phyloP scores from a whole-genome alignment of 2,113 vertebrate genomes.

The Pelusios castaneus region DNA sequence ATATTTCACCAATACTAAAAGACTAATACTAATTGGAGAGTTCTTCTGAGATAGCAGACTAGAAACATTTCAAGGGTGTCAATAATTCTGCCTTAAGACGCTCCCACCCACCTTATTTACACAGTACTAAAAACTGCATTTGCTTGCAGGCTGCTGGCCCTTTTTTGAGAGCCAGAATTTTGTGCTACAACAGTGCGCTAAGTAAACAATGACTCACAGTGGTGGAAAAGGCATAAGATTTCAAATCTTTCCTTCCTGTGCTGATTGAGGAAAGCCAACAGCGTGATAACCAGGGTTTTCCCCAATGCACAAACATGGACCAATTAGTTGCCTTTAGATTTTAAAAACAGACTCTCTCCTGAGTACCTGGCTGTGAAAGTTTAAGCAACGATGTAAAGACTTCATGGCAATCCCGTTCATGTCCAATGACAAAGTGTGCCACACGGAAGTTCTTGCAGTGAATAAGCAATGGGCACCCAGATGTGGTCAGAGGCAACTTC shows the following conservation, averaged over 20 bases:
- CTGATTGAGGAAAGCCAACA: background rate
- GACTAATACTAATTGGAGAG: background rate
- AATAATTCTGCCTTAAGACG: background rate
- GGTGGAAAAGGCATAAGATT: background rate
- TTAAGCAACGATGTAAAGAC: conserved; percentile 83
- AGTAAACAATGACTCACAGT: accelerated
- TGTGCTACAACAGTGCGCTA: background rate
- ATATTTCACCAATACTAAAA: background rate
- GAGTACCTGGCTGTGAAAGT: conserved; percentile 83
- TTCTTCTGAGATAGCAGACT: background rate
- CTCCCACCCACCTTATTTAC: background rate
- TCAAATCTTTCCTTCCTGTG: background rate
- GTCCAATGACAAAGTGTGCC: conserved; percentile 80
- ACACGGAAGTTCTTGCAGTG: conserved; percentile 83
- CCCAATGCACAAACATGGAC: background rate
- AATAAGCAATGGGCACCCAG: conserved; percentile 79
- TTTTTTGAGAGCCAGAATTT: background rate
- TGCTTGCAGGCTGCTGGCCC: background rate
- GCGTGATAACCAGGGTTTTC: background rate
- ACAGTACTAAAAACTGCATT: background rate
- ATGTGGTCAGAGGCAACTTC: conserved; percentile 74
- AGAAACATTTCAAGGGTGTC: background rate
- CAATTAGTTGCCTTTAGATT: accelerated
- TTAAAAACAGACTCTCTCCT: background rate
- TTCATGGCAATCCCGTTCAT: conserved; percentile 81